phyloP scores from a whole-genome alignment of 2,888 invertebrate species.

The Lithophane ornitopus region DNA sequence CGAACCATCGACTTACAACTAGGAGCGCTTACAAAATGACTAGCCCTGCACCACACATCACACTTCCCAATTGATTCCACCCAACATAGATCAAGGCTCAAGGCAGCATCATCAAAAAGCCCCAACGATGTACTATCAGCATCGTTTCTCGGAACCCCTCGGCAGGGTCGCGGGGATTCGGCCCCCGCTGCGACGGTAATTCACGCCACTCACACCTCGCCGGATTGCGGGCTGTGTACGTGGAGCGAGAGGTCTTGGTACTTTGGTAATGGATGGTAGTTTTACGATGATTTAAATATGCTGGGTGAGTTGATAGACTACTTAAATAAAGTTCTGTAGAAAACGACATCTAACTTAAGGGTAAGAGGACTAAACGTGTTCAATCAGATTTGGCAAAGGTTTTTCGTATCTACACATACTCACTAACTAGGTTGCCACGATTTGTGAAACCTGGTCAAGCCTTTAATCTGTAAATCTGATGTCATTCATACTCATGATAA shows the following conservation, averaged over 20 bases:
- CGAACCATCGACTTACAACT: no score
- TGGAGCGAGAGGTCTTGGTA: slow-evolving; percentile 48
- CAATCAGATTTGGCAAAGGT: background rate
- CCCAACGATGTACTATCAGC: slow-evolving; percentile 69
- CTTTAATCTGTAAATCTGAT: background rate
- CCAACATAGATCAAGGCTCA: slow-evolving; percentile 43
- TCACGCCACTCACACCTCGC: slow-evolving; percentile 87
- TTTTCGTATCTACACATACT: background rate
- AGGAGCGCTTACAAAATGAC: background rate
- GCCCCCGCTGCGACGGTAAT: slow-evolving; percentile 86
- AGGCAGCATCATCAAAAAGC: slow-evolving; percentile 63
- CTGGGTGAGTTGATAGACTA: background rate
- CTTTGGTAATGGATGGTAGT: slow-evolving; percentile 25
- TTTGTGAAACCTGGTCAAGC: background rate
- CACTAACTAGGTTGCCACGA: background rate
- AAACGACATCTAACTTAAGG: background rate
- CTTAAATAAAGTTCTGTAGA: background rate
- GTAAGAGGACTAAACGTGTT: background rate
- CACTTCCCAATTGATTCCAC: slow-evolving; percentile 32
- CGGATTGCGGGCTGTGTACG: slow-evolving; percentile 61
- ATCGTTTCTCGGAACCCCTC: slow-evolving; percentile 70
- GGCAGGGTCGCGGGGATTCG: slow-evolving; percentile 67
- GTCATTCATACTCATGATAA: background rate
- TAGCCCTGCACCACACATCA: background rate
- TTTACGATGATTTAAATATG: background rate